phyloP scores from a whole-genome alignment of 2,888 invertebrate species.

The Dastarcus helophoroides region DNA sequence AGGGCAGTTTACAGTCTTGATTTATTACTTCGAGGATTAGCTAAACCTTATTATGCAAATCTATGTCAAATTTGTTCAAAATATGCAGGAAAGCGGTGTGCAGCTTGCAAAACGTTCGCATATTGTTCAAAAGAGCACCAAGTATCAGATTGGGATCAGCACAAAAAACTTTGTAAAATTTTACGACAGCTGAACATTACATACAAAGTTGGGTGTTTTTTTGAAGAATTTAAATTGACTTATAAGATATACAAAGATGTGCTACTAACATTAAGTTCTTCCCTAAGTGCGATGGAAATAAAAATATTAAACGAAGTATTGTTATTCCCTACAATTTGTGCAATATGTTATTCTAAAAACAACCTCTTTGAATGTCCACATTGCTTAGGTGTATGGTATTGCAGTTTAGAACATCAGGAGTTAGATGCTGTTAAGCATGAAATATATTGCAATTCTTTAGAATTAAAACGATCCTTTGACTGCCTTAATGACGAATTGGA shows the following conservation, averaged over 20 bases:
- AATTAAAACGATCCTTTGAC: not conserved
- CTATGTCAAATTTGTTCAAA: no score
- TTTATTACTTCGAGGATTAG: no score
- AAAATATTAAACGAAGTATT: no score
- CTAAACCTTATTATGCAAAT: no score
- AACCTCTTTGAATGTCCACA: not conserved
- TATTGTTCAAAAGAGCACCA: slow-evolving; percentile 1
- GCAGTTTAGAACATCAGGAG: slow-evolving; percentile 1
- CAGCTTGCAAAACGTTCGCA: not conserved
- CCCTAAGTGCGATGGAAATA: no score
- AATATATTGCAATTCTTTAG: not conserved
- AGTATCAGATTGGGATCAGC: not conserved
- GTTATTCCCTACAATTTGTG: not conserved
- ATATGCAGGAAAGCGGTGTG: not conserved
- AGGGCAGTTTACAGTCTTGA: no score
- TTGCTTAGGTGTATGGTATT: not conserved
- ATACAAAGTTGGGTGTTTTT: not conserved
- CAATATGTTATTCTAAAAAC: not conserved
- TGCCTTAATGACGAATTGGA: not conserved
- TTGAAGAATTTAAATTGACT: not conserved
- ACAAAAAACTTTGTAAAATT: not conserved
- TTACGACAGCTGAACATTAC: not conserved
- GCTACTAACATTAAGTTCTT: no score
- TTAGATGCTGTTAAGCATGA: not conserved
- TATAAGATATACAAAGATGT: no score